Base-by-base conservation (phyloP, 2,888 invertebrate species). In the Eilema sororculum region DNA sequence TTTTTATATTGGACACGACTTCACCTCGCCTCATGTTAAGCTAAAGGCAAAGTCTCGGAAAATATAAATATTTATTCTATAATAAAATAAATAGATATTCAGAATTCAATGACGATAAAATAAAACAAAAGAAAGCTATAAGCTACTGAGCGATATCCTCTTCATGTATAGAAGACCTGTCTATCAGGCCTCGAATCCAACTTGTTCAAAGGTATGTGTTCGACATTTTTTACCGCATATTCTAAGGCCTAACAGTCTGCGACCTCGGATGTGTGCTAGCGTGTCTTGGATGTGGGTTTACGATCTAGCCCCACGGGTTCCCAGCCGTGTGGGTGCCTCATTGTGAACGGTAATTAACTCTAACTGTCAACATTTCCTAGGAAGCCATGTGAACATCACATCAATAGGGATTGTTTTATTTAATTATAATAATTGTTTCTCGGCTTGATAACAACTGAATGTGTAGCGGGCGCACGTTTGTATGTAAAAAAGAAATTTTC, bases 211-310 rank as follows among this genome's bases (percentile, higher is more conserved):
- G 70, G 37, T 46, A 62, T 67, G 52, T 57, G 63, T 71, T 52
- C 60, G 78, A 77, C 76, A 65, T 64, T 83, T 81, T 81, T 79
- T 82, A 70, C 73, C 74, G 81, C 77, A 65, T 72, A 62, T 72
- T 76, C 73, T 76, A 70, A 64, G 74, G 80, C 74, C 81, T 77
- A 76, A 76, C 77, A 66, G 80, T 80, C 67, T 77, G 71, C 77
- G 76, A 79, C 78, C 78, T 71, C 72, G 33, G 76, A 93, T 89
- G 90, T 93, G 82, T 91, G 94, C 90, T 90, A 94, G 79, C 88
- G 79, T 93, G 94, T 93, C 92, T 90, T 76, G 73, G 71, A 93
- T 89, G 89, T 93, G 89, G 93, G 93, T 95, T 94, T 93, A 93
- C 86, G 89, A 88, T 81, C 81, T 82, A 74, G 83, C 76, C 73